A percentile compares a stretch with the other conserved stretches of the same genome.
phyloP scores from a whole-genome alignment of 2,888 invertebrate species.

The Steromphala cineraria region DNA sequence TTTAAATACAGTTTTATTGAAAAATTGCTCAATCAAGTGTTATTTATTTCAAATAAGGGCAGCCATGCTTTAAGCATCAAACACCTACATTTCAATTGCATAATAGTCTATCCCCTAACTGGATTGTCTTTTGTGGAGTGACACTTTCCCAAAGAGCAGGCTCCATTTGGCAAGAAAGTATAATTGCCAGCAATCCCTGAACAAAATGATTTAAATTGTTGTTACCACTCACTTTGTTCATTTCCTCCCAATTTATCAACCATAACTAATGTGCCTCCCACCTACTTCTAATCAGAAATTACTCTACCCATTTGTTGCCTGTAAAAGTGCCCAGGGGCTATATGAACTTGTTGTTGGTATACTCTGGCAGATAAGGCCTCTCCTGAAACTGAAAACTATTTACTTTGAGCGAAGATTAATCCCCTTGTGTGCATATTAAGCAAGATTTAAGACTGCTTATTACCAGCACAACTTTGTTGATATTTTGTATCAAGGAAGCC shows the following conservation, averaged over 20 bases:
- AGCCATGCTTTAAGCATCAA: neutral
- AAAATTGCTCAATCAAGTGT: slow-evolving; percentile 2
- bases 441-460: neutral
- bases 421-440: neutral
- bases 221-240: neutral
- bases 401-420: neutral
- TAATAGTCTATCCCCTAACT: neutral
- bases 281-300: neutral
- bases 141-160: neutral
- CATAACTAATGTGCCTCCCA: neutral
- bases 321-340: neutral
- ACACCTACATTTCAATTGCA: neutral
- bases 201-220: slow-evolving; percentile 6
- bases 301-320: neutral
- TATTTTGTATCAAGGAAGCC: neutral
- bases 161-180: neutral
- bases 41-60: neutral
- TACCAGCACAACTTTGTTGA: neutral
- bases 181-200: neutral
- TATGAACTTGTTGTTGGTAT: too few relatives aligned
- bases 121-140: neutral
- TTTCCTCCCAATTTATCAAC: neutral
- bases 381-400: neutral
- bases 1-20: too few relatives aligned
- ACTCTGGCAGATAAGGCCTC: neutral